Base-by-base conservation (phyloP, 2,113 vertebrate species). In the Pluvialis apricaria region DNA sequence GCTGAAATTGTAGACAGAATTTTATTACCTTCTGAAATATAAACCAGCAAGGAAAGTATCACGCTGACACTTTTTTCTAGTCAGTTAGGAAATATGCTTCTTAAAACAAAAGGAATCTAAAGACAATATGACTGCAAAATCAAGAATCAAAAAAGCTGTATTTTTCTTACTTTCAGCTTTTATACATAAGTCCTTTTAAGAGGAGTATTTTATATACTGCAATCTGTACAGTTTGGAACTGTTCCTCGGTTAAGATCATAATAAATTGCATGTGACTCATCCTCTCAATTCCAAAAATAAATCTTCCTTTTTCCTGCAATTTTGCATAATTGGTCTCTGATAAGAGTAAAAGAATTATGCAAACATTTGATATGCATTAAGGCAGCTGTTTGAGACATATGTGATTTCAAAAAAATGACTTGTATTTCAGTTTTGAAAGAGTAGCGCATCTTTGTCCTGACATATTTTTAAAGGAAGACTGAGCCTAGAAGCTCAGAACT, bases 241-340 rank as follows among this genome's bases (percentile, higher is more conserved):
- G 24, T 34, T 95, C 22, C 38, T 75, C 44, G 38, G 24, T 94
- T 84, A 90, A 65, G 40, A 72, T 83, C 52, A 42, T 52, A 90
- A 82, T 40, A 90, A 93, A 84, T 65, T 95, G 29, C 55, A 68
- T 90, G 68, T 95, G 94, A 97, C 81, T 93, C 95, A 95, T 94
- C 73, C 32, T 82, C 77, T 91, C 72, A 91, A 61, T 77, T 92
- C 73, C 70, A 76, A 87, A 97, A 97, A 96, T 97, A 92, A 40
- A 38, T 85, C 78, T 90, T 94, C 61, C 32, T 87, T 94, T 93
- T 95, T 86, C 77, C 89, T 92, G 83, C 70, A 95, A 91, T 96
- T 94, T 95, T 91, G 22, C 36, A 22, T 91, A 97, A 96, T 94
- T 96, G 40, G 61, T 84, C 86, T 91, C 78, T 76, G 49, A 89